Evolutionary conservation across 37 sponge, comb jelly and placozoan species (phyloP), one percentile per base, ranked within the genome.

Genomic region (Beroe forskalii): DNA sequence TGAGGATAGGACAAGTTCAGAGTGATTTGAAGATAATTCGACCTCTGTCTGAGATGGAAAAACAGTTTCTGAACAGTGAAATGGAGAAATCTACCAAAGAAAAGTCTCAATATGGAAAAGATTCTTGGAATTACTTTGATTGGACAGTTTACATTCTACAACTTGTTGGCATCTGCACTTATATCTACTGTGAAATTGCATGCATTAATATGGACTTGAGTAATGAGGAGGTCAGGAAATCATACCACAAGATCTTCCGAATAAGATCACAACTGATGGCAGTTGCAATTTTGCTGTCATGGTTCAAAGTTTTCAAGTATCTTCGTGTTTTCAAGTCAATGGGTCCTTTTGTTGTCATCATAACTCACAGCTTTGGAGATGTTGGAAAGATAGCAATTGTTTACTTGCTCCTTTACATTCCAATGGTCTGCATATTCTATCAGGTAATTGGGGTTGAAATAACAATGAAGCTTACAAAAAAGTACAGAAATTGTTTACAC

Each of bases 361-460:
- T 80, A 12, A 80, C 86, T 27, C 86, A 80, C 86, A 44, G 55
- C n/a, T 44, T 80, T 44, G 86, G 86, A 25, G 86, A 80, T 25
- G 35, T 80, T 41, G 86, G 55, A 6, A 80, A 80, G 55, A 80
- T 80, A 12, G 37, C 86, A 23, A 1, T 80, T 0, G 86, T 80
- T 22, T 80, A 80, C 42, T 8, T 44, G 6, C 37, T 80, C 27
- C 48, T 80, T n/a, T 80, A 80, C 30, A 80, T 80, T 44, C 86
- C 86, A 32, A 80, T 80, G 86, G 86, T 80, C 28, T 80, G 86
- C 86, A 80, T 80, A 41, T 80, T 80, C 86, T 80, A 80, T 27
- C 86, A 80, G 48, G 28, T 80, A 25, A 35, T 35, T 37, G 75
- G 75, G 30, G 30, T n/a, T n/a, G n/a, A n/a, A n/a, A n/a, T n/a